Percentiles rank a stretch among this genome's conserved stretches.
phyloP scores from a whole-genome alignment of 2,888 invertebrate genomes.

The Orthosia cruda region DNA sequence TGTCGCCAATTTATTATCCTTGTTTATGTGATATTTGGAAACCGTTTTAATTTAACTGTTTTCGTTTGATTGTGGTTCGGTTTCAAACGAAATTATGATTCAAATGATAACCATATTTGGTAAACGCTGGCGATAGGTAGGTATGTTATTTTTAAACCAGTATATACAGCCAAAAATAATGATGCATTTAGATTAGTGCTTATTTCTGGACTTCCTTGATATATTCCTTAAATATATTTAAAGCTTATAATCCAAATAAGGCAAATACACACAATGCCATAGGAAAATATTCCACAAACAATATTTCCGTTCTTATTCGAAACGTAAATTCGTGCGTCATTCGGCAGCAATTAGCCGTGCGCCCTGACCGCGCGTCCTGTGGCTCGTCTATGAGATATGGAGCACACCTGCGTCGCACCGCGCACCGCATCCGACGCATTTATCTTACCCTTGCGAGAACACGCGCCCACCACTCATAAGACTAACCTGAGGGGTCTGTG shows the following conservation, averaged over 20 bases:
- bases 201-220: not conserved
- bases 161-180: not conserved
- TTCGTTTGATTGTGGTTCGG: conserved; percentile 23
- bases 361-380: conserved; percentile 63
- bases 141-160: not conserved
- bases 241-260: not conserved
- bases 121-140: not conserved
- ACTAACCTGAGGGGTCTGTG: conserved; percentile 36
- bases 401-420: conserved; percentile 71
- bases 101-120: conserved; percentile 18
- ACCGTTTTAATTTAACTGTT: conserved; percentile 15
- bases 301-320: not conserved
- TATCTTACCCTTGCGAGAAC: conserved; percentile 77
- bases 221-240: not conserved
- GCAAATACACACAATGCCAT: not conserved
- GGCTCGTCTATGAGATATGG: conserved; percentile 67
- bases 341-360: conserved; percentile 55
- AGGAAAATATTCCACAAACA: not conserved
- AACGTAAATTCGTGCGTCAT: conserved; percentile 49
- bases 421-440: conserved; percentile 70
- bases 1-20: conserved; percentile 71
- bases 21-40: conserved; percentile 66
- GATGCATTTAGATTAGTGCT: not conserved
- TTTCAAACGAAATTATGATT: conserved; percentile 10
- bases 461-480: conserved; percentile 59